Evolutionary conservation across 2,888 invertebrate species (phyloP).

Genomic region (Tetranychus piercei): DNA sequence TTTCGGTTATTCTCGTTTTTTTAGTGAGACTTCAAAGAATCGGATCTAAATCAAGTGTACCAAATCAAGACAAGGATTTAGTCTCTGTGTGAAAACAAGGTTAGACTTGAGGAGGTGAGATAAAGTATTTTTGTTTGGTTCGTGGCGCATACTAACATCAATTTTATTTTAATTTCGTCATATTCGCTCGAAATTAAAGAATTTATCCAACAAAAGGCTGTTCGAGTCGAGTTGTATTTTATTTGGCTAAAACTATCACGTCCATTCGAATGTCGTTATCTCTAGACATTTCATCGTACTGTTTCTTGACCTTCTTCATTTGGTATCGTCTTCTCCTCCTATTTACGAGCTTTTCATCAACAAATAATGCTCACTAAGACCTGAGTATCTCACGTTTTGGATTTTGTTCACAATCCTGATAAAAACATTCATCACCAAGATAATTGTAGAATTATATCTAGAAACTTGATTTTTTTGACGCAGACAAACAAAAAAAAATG

Average conservation of each 20-base stretch:
- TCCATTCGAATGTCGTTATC: no score
- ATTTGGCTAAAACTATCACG: no score
- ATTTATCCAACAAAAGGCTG: not conserved
- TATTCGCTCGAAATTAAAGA: not conserved
- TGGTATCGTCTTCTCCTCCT: not conserved
- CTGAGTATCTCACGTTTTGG: not conserved
- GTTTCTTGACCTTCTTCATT: not conserved
- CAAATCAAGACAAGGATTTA: not conserved
- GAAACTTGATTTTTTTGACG: not conserved
- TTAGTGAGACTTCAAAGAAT: conserved; percentile 9
- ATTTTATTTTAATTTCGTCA: not conserved
- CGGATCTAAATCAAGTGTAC: not conserved
- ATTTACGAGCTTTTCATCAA: not conserved
- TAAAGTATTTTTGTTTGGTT: not conserved
- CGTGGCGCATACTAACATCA: not conserved
- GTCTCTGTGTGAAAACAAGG: not conserved
- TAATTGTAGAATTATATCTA: not conserved
- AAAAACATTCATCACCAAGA: not conserved
- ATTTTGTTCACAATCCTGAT: not conserved
- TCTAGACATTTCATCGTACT: not conserved
- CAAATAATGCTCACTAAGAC: not conserved
- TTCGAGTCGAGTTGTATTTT: not conserved
- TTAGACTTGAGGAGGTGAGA: not conserved
- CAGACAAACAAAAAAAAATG: not conserved
- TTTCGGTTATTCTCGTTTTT: not conserved